Base-by-base conservation (phyloP, 2,888 invertebrate species). In the Camponotus fellah region DNA sequence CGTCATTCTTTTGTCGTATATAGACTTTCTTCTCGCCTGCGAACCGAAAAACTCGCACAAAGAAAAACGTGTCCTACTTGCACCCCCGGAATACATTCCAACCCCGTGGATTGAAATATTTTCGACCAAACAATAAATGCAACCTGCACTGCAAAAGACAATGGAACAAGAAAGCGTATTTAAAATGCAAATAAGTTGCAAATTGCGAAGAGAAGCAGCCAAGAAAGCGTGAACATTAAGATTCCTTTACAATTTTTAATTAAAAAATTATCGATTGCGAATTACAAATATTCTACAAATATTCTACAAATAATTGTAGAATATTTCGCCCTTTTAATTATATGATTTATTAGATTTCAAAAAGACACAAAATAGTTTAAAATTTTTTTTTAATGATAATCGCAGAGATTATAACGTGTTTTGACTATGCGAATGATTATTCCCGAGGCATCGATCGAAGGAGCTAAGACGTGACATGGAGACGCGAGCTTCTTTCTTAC, bases 171-270 rank as follows among this genome's bases (percentile, higher is more conserved):
- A 66, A 66, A 56, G 56, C 26, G 56, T 6, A 37, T 17, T 43
- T 62, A 32, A 37, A 74, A 43, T 5, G 0, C n/a, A 53, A 53
- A 34, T 12, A n/a, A 17, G 40, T 37, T 2, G 4, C 26, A 53
- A 10, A 53, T 49, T 9, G 21, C n/a, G 21, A 66, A 43, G 37
- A 66, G n/a, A 58, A 6, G 12, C 40, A 53, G 53, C n/a, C 8
- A 26, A 5, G 68, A 68, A 77, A 77, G 68, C 68, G 68, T 77
- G 12, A 62, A 77, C 65, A n/a, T 56, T 56, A 65, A n/a, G 17
- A 66, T 65, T 12, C 9, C 6, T 58, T 58, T 12, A 9, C 43
- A 43, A 43, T 66, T 32, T n/a, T 32, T 40, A 40, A 75, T 75
- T 64, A 14, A 12, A 46, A 32, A 49, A 37, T 37, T 37, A 17